Evolutionary conservation across 92 coral and sea anemone genomes (phyloP), one percentile per base, ranked within the genome.

Genomic region (Zoanthus sansibaricus): DNA sequence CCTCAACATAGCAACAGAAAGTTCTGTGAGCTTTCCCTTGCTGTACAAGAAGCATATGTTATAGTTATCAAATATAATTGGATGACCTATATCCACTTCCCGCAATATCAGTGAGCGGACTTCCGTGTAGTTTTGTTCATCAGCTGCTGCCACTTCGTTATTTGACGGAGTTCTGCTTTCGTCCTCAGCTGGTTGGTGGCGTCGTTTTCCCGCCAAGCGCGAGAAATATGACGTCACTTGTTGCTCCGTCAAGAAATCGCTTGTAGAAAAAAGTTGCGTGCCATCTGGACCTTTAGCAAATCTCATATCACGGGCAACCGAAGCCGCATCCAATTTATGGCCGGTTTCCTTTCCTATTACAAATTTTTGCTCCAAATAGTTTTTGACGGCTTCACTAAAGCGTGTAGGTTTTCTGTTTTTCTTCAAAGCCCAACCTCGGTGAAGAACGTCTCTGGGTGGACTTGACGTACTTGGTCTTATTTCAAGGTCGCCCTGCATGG

Each of bases 221-320:
- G 94, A 91, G 87, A 94, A 94, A 66, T 72, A 94, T 17, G 91
- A 87, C 88, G 83, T 86, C 16, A 89, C 74, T 76, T 94, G 97
- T 51, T 70, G 87, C 69, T 86, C 69, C 33, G 94, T 89, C 10
- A 94, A 84, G 74, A 92, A 92, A 55, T 89, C 89, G 17, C 67
- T 87, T 46, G 71, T 49, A 1, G 48, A 66, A 78, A 94, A 91
- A 71, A 78, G 75, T 83, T 94, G 75, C 59, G 80, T 71, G 0
- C 93, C 93, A 59, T 73, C 87, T 89, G 20, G 46, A 37, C 87
- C 82, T 83, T 82, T 89, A 10, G 93, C 88, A 58, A 82, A 83
- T 32, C 94, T 87, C 94, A 93, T 91, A 37, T 94, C 89, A 17
- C 52, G 78, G 44, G 92, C 84, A 71, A 94, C 94, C 58, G 78